Evolutionary conservation across 2,888 invertebrate genomes (phyloP).

Genomic region (Melinaea menophilus): DNA sequence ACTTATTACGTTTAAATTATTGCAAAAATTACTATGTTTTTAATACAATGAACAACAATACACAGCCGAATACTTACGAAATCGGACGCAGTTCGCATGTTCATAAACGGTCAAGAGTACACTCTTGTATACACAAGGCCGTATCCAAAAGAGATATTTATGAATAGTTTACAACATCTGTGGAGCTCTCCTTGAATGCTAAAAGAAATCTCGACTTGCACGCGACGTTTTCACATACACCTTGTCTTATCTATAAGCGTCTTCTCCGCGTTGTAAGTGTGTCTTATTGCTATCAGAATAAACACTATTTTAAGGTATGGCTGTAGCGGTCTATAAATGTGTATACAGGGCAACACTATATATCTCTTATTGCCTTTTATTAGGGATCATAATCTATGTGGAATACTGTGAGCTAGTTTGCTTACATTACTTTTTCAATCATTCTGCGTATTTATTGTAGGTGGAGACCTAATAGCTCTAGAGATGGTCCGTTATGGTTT

Average conservation of each 20-base stretch:
- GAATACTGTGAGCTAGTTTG: slow-evolving; percentile 15
- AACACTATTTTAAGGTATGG: slow-evolving; percentile 14
- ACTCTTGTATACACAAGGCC: slow-evolving; percentile 32
- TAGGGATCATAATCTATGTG: slow-evolving; percentile 2
- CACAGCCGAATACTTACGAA: slow-evolving; percentile 13
- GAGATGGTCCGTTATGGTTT: too few relatives aligned
- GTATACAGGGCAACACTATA: not conserved
- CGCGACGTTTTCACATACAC: slow-evolving; percentile 68
- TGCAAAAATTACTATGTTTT: not conserved
- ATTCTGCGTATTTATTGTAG: slow-evolving; percentile 27
- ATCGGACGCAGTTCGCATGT: slow-evolving; percentile 17
- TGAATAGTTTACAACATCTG: slow-evolving; percentile 37
- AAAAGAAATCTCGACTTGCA: slow-evolving; percentile 69
- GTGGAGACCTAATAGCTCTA: slow-evolving; percentile 13
- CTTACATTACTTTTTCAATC: slow-evolving; percentile 23
- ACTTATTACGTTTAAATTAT: not conserved
- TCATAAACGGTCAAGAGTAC: slow-evolving; percentile 28
- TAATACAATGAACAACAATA: slow-evolving; percentile 3
- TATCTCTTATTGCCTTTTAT: slow-evolving; percentile 1
- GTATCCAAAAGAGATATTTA: slow-evolving; percentile 36
- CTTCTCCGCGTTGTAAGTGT: slow-evolving; percentile 26
- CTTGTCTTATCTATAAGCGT: slow-evolving; percentile 42
- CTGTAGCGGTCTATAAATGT: slow-evolving; percentile 4
- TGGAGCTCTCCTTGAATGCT: slow-evolving; percentile 61
- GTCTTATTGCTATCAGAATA: slow-evolving; percentile 17